Evolutionary conservation across 2,888 invertebrate genomes (phyloP).

Genomic region (Antheraea assamensis): DNA sequence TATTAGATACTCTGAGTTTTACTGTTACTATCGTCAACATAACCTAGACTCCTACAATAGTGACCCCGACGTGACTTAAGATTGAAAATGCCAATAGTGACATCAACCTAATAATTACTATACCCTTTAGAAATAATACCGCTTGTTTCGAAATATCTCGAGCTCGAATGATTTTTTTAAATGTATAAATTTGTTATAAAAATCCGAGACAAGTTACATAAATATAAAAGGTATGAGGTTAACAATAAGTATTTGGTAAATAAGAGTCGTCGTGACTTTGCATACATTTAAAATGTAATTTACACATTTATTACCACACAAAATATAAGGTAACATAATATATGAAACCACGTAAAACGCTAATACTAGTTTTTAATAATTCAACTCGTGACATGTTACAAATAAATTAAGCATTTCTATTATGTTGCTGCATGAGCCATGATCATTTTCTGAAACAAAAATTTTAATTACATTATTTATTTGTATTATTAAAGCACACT

Average conservation of each 20-base stretch:
- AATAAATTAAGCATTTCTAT: slow-evolving; percentile 11
- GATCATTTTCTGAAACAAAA: slow-evolving; percentile 77
- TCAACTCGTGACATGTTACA: not conserved
- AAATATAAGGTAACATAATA: not conserved
- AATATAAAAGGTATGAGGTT: not conserved
- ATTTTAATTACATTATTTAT: not conserved
- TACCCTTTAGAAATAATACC: not conserved
- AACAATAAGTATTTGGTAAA: not conserved
- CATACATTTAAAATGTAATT: not conserved
- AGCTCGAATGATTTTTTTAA: too few relatives aligned
- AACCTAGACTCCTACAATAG: too few relatives aligned
- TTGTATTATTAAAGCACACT: not conserved
- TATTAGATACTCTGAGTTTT: too few relatives aligned
- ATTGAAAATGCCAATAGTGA: not conserved
- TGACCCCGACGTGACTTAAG: too few relatives aligned
- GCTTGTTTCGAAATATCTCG: too few relatives aligned
- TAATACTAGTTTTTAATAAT: not conserved
- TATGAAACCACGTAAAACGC: not conserved
- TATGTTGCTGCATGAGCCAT: slow-evolving; percentile 76
- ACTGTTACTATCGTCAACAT: too few relatives aligned
- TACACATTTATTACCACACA: slow-evolving; percentile 1
- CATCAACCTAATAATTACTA: not conserved
- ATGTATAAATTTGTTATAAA: too few relatives aligned
- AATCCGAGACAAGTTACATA: not conserved
- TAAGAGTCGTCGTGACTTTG: not conserved